Evolutionary conservation across 2,888 invertebrate genomes (phyloP).

Genomic region (Hydropsyche betteni): DNA sequence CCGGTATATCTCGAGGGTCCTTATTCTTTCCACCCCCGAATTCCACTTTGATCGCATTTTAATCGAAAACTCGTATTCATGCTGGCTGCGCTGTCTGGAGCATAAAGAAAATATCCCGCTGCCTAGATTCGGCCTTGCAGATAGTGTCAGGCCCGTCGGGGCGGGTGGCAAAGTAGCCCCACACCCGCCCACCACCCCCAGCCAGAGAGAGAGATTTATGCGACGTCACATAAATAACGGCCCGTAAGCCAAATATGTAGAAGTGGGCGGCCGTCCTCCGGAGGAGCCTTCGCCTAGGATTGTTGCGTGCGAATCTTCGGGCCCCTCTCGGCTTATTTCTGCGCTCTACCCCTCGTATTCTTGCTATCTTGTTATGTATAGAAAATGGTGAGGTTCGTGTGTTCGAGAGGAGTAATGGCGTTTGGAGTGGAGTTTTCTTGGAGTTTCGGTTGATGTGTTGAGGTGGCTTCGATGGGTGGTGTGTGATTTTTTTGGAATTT

Average conservation of each 20-base stretch:
- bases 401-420: too few relatives aligned
- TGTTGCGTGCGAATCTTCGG: constrained; percentile 34
- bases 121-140: constrained; percentile 52
- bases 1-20: constrained; percentile 23
- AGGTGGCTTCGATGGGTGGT: too few relatives aligned
- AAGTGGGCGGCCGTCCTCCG: constrained; percentile 30
- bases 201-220: constrained; percentile 47
- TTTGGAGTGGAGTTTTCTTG: too few relatives aligned
- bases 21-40: constrained; percentile 36
- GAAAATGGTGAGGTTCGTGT: too few relatives aligned
- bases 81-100: constrained; percentile 47
- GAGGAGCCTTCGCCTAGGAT: constrained; percentile 31
- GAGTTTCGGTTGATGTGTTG: too few relatives aligned
- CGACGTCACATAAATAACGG: constrained; percentile 52
- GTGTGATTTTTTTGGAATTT: too few relatives aligned
- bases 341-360: neutral
- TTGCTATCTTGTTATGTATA: too few relatives aligned
- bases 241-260: constrained; percentile 50
- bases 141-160: constrained; percentile 48
- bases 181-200: constrained; percentile 25
- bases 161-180: constrained; percentile 29
- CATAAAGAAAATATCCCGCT: constrained; percentile 52
- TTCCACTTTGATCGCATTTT: constrained; percentile 46
- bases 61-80: constrained; percentile 47
- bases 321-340: neutral